Evolutionary conservation across 2,888 invertebrate species (phyloP).

Genomic region (Chelonus formosanus): DNA sequence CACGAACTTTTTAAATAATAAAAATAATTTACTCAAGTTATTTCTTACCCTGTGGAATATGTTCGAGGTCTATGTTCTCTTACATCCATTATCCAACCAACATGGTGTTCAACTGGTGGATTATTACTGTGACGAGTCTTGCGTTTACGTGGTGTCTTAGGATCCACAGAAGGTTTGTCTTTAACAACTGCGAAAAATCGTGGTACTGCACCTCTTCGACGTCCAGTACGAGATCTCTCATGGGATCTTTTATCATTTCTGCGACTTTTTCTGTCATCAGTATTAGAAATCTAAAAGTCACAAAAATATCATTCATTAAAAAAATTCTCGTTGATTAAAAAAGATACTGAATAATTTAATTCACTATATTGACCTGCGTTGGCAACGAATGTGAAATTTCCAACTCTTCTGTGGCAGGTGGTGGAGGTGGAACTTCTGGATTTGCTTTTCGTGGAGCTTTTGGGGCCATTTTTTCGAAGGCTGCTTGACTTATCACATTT

Average conservation of each 20-base stretch:
- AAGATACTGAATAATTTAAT: neutral
- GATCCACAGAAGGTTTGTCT: conserved; percentile 73
- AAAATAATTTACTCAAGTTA: neutral
- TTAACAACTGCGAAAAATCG: conserved; percentile 96
- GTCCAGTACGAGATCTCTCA: conserved; percentile 46
- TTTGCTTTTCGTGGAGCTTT: conserved; percentile 73
- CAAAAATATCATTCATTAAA: neutral
- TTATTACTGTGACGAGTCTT: conserved; percentile 93
- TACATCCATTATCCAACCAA: conserved; percentile 97
- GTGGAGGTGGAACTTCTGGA: conserved; percentile 84
- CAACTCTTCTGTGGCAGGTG: conserved; percentile 69
- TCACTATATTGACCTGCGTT: conserved; percentile 40
- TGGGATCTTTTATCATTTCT: conserved; percentile 51
- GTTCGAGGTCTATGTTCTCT: conserved; percentile 84
- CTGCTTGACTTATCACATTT: conserved; percentile 86
- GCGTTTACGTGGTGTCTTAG: conserved; percentile 79
- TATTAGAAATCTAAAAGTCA: conserved; percentile 21
- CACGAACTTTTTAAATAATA: neutral
- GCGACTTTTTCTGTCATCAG: conserved; percentile 52
- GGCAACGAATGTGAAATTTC: conserved; percentile 51
- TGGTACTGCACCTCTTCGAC: conserved; percentile 69
- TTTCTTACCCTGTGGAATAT: conserved; percentile 75
- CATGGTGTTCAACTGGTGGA: conserved; percentile 93
- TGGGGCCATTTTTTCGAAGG: conserved; percentile 82
- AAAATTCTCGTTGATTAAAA: neutral